phyloP scores from a whole-genome alignment of 2,888 invertebrate genomes.

The Stomorhina lunata region DNA sequence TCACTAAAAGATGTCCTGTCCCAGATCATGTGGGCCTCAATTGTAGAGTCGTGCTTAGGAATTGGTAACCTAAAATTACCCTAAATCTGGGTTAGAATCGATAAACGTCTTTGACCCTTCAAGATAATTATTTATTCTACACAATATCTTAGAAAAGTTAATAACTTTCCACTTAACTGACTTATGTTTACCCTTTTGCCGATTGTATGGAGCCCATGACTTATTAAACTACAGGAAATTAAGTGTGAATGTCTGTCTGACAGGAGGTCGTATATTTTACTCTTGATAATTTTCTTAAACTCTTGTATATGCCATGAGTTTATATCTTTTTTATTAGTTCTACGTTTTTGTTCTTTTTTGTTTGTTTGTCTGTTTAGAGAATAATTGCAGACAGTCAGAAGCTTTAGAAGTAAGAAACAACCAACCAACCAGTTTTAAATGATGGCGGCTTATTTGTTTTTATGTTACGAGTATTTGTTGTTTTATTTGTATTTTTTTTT shows the following conservation, averaged over 20 bases:
- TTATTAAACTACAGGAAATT: conserved; percentile 54
- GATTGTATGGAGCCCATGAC: not conserved
- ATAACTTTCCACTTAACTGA: not conserved
- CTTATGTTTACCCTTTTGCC: not conserved
- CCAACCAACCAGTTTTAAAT: conserved; percentile 55
- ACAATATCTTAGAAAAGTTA: too few relatives aligned
- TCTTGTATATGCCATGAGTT: conserved; percentile 34
- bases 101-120: too few relatives aligned
- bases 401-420: conserved; percentile 37
- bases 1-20: too few relatives aligned
- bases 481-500: too few relatives aligned
- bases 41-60: too few relatives aligned
- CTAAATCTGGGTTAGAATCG: too few relatives aligned
- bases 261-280: conserved; percentile 63
- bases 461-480: conserved; percentile 49
- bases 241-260: conserved; percentile 66
- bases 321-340: not conserved
- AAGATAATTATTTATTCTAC: too few relatives aligned
- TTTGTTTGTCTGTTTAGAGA: conserved; percentile 29
- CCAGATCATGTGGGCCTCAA: too few relatives aligned
- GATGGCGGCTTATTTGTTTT: conserved; percentile 67
- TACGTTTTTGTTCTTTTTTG: not conserved
- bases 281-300: conserved; percentile 50
- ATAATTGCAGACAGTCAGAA: conserved; percentile 62
- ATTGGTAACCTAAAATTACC: too few relatives aligned